phyloP scores from a whole-genome alignment of 2,888 invertebrate genomes.

The Drosophila subquinaria region DNA sequence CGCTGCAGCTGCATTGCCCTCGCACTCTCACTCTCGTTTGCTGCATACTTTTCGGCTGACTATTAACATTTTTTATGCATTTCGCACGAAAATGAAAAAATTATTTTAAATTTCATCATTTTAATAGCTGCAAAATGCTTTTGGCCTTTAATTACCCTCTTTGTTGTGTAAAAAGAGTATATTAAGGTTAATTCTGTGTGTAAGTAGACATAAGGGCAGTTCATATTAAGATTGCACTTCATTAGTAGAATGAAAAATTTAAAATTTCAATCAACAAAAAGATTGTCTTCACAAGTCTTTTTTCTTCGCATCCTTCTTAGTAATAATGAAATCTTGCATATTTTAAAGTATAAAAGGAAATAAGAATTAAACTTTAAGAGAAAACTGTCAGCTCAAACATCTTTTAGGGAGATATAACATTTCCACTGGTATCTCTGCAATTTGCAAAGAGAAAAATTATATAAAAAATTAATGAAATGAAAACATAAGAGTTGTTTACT shows the following conservation, averaged over 20 bases:
- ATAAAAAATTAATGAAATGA: too few species aligned
- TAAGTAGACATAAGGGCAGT: not conserved
- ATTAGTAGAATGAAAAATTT: not conserved
- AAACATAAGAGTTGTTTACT: too few species aligned
- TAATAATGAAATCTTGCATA: not conserved
- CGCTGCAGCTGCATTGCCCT: slow-evolving; percentile 14
- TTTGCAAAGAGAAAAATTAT: too few species aligned
- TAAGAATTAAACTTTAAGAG: too few species aligned
- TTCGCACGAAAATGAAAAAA: slow-evolving; percentile 23
- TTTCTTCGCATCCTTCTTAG: too few species aligned
- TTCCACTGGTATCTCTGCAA: too few species aligned
- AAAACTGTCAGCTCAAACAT: too few species aligned
- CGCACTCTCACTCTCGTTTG: slow-evolving; percentile 44
- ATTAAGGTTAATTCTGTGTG: not conserved
- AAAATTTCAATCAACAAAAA: not conserved
- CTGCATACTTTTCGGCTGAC: slow-evolving; percentile 48
- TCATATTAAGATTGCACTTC: not conserved
- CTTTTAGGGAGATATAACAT: too few species aligned
- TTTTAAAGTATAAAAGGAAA: too few species aligned
- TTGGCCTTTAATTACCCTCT: slow-evolving; percentile 59
- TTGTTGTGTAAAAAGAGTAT: not conserved
- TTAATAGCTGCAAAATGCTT: slow-evolving; percentile 56
- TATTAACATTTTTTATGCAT: slow-evolving; percentile 47
- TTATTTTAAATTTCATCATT: slow-evolving; percentile 47
- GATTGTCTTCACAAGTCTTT: not conserved